Base-by-base conservation (phyloP, 2,797 vertebrate genomes). In the Anabas testudineus region DNA sequence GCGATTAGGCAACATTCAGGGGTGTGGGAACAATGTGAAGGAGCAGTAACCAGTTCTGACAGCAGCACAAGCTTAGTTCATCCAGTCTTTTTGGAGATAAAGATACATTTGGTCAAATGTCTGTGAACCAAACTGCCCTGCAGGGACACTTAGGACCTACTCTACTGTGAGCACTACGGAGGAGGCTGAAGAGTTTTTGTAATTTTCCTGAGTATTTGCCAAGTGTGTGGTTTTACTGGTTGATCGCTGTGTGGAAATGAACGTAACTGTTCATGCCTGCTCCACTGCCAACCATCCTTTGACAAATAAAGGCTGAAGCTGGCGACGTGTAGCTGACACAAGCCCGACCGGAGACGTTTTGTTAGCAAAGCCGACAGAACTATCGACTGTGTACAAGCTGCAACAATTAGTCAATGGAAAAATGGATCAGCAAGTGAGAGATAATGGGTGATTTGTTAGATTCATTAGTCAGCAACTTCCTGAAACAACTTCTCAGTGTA, bases 11-110 rank as follows among this genome's bases (percentile, higher is more conserved):
- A 83, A 73, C 47, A 47, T 32, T 5, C n/a, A 42, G 77, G 64
- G 37, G 74, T 67, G 67, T 52, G 57, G 3, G 57, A 56, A 56
- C 66, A 59, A 54, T 4, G 43, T 13, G 69, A 64, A 61, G 84
- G 80, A 74, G 80, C 42, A 76, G 76, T 15, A 76, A 60, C 62
- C 60, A 24, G 76, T 62, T 78, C 39, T 49, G 71, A 61, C 16
- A 2, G 32, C 24, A 9, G 6, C 19, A 15, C 8, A 5, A 16
- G 2, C 7, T n/a, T 0, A 34, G 24, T 15, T 55, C 13, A 15
- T 10, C 18, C 24, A 30, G 6, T 4, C n/a, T 42, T 4, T 51
- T 19, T 19, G 26, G 34, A 58, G 48, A 34, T 19, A n/a, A 4
- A 8, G 28, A 24, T 26, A n/a, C 7, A 39, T 15, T 2, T 21